phyloP scores from a whole-genome alignment of 2,888 invertebrate genomes.

The Standfussiana lucernea region DNA sequence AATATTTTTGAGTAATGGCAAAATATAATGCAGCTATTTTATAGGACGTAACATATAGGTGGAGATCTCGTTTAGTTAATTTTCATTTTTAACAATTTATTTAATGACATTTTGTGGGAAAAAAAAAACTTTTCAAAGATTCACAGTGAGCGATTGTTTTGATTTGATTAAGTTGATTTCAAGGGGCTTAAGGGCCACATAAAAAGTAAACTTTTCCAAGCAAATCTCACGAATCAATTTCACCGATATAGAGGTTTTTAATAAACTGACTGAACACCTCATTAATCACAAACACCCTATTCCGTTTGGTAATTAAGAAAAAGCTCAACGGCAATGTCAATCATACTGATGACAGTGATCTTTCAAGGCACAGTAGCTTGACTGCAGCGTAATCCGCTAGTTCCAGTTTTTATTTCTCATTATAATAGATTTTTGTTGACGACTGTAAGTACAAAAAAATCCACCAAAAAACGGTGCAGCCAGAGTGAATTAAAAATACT shows the following conservation, averaged over 20 bases:
- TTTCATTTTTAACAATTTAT: conserved; percentile 20
- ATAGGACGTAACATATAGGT: conserved; percentile 38
- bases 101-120: conserved; percentile 1
- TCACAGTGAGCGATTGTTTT: no score
- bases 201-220: background rate
- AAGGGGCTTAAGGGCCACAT: background rate
- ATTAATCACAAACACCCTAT: background rate
- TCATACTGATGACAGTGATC: background rate
- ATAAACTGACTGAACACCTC: background rate
- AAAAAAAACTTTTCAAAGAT: background rate
- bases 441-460: conserved; percentile 7
- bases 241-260: background rate
- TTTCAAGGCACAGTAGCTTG: background rate
- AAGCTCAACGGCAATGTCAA: background rate
- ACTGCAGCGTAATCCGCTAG: background rate
- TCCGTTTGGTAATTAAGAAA: background rate
- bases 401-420: background rate
- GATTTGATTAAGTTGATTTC: no score
- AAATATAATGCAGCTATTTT: conserved; percentile 25
- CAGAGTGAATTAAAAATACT: background rate
- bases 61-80: conserved; percentile 65
- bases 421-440: background rate
- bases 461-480: background rate
- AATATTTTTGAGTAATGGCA: conserved; percentile 39
- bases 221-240: background rate